Base-by-base conservation (phyloP, 2,797 vertebrate genomes). In the Eptatretus atami region DNA sequence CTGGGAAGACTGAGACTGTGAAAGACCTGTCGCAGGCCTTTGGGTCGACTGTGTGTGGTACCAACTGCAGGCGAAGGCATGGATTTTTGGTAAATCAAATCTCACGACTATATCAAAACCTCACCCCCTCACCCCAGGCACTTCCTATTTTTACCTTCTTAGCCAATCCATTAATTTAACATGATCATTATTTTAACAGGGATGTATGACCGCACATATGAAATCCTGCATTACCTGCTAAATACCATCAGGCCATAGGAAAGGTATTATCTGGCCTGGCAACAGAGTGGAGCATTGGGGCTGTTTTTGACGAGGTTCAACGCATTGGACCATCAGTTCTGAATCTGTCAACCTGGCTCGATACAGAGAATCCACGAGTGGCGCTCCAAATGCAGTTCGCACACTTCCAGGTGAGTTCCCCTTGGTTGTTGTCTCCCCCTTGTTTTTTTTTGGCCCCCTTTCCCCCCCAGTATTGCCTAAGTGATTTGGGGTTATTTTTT, bases 261-360 rank as follows among this genome's bases (percentile, higher is more conserved):
- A 98, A 95, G 74, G 93, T 95, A 66, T 78, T 98, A 63, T 92
- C 86, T 0, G 92, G 92, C 25, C 79, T 96, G 0, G 82, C 87
- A n/a, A 61, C 90, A 98, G 72, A 93, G 90, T 57, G 92, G 92
- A 52, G 86, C 87, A n/a, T 0, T 98, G 92, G 92, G 90, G 92
- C 54, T 98, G 92, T n/a, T 72, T 98, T 98, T 54, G 90, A 98
- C 65, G 87, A 95, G n/a, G 70, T 98, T 98, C 67, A 95, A 96
- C 83, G 90, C 2, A 95, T 98, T 0, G 86, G 93, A 0, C 86
- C 90, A n/a, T 88, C 92, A 0, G 88, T 98, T 67, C 77, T 96
- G n/a, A n/a, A 53, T 98, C 90, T 1, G 87, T 96, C 64, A 88
- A 73, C 92, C 92, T 1, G n/a, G 86, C 85, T 9, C 90, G 75